phyloP scores from a whole-genome alignment of 1,140 invertebrate genomes.

The Zaprionus gabonicus region DNA sequence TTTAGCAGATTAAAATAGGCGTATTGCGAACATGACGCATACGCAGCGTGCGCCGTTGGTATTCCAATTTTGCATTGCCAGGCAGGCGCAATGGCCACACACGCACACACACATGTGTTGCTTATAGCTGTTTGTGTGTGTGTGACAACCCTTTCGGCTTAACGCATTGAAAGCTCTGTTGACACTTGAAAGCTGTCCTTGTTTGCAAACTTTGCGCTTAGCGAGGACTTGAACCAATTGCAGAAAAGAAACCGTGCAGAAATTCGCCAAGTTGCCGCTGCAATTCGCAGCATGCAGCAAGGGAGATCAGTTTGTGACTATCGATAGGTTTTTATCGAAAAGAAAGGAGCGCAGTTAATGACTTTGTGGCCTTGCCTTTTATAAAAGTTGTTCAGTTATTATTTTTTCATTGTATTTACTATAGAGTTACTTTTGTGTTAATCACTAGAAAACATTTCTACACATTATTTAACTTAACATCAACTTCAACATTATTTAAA shows the following conservation, averaged over 20 bases:
- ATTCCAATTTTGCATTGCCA: not conserved
- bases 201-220: slow-evolving; percentile 65
- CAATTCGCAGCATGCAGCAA: not conserved
- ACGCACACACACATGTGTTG: slow-evolving; percentile 6
- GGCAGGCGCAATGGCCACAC: slow-evolving; percentile 49
- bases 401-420: not conserved
- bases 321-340: slow-evolving; percentile 1
- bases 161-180: slow-evolving; percentile 52
- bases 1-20: slow-evolving; percentile 45
- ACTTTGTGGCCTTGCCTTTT: no score
- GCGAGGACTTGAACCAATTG: slow-evolving; percentile 53
- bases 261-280: slow-evolving; percentile 33
- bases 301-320: not conserved
- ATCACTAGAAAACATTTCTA: not conserved
- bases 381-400: not conserved
- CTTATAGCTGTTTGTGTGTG: not conserved
- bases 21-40: slow-evolving; percentile 48
- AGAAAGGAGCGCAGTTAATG: not conserved
- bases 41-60: slow-evolving; percentile 45
- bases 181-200: slow-evolving; percentile 61
- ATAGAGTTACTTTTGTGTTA: not conserved
- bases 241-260: not conserved
- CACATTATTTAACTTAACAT: not conserved
- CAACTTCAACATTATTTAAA: not conserved
- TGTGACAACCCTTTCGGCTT: slow-evolving; percentile 59